A percentile compares a stretch with the other conserved stretches of the same genome.
Evolutionary conservation across 2,797 vertebrate genomes (phyloP).

Genomic region (Trachops cirrhosus): DNA sequence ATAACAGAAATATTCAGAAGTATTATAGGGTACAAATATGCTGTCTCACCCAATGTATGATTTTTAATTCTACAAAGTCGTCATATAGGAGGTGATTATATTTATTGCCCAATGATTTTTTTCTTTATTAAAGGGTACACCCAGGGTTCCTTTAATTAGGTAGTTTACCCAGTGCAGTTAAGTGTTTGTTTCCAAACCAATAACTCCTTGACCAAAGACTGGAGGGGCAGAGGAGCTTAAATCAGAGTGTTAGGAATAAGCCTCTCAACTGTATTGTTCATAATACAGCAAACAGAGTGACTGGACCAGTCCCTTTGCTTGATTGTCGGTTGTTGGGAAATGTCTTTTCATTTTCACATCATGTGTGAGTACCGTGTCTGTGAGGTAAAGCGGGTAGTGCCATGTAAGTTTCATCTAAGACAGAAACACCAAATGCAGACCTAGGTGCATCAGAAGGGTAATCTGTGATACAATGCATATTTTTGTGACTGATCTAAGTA

Average conservation of each 20-base stretch:
- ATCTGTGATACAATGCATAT: not conserved
- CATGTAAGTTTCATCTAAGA: not conserved
- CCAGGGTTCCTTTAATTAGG: conserved; percentile 55
- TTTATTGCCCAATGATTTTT: conserved; percentile 37
- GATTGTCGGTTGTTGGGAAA: not conserved
- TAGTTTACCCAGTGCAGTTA: conserved; percentile 35
- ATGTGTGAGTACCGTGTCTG: not conserved
- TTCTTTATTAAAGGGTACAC: conserved; percentile 42
- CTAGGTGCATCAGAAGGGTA: not conserved
- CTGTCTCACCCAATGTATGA: not conserved
- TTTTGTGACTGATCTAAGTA: not conserved
- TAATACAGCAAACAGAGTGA: not conserved
- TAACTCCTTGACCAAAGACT: conserved; percentile 47
- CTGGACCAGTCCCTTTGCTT: not conserved
- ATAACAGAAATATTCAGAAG: not conserved
- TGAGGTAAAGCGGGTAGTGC: not conserved
- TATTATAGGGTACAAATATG: not conserved
- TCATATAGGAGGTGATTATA: not conserved
- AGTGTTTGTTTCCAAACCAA: conserved; percentile 60
- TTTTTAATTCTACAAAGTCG: not conserved
- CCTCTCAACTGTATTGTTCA: conserved; percentile 21
- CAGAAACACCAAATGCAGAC: not conserved
- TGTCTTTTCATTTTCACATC: not conserved
- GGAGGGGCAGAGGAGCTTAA: conserved; percentile 2
- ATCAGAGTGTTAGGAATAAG: not conserved